phyloP scores from a whole-genome alignment of 1,140 invertebrate species.

The Prorops nasuta region DNA sequence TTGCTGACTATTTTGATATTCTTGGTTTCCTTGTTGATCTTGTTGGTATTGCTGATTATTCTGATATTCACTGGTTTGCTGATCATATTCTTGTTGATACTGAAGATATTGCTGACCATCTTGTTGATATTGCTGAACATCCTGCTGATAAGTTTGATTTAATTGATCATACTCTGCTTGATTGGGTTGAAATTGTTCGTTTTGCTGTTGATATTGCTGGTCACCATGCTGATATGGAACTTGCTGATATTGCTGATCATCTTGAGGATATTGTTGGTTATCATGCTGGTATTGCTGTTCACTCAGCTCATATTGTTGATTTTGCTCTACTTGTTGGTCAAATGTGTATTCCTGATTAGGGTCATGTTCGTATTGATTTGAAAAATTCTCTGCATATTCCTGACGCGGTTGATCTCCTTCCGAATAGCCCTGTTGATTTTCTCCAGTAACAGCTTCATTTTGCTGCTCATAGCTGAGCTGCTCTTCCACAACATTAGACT shows the following conservation, averaged over 20 bases:
- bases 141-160: not conserved
- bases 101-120: constrained; percentile 17
- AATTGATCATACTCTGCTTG: not conserved
- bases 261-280: constrained; percentile 9
- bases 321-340: too few relatives aligned
- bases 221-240: constrained; percentile 7
- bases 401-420: not conserved
- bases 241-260: not conserved
- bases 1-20: not conserved
- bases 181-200: constrained; percentile 10
- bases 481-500: too few relatives aligned
- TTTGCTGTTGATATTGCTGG: constrained; percentile 1
- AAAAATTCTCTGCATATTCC: too few relatives aligned
- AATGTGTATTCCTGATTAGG: constrained; percentile 11
- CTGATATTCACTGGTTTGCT: not conserved
- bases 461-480: too few relatives aligned
- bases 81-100: constrained; percentile 5
- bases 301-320: constrained; percentile 5
- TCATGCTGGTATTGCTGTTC: constrained; percentile 12
- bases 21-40: not conserved
- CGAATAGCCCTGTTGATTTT: too few relatives aligned
- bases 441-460: too few relatives aligned
- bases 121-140: not conserved
- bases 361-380: constrained; percentile 16
- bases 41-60: not conserved